phyloP scores from a whole-genome alignment of 2,888 invertebrate species.

The Helleia helle region DNA sequence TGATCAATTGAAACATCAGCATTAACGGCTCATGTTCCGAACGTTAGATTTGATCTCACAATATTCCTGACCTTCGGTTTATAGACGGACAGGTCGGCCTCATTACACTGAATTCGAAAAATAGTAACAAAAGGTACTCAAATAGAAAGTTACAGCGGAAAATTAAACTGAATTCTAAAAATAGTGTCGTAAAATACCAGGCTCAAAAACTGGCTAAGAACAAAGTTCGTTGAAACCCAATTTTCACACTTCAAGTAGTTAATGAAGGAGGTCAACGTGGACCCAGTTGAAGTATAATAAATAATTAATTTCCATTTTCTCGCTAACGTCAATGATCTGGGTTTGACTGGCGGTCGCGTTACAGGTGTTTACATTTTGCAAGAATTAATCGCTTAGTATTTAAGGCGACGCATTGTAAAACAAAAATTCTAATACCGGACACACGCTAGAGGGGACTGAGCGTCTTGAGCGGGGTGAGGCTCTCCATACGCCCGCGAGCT shows the following conservation, averaged over 20 bases:
- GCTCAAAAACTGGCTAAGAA: neutral
- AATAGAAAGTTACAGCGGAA: neutral
- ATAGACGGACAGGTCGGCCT: too few relatives aligned
- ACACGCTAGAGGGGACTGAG: too few relatives aligned
- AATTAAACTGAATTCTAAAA: neutral
- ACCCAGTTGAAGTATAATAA: neutral
- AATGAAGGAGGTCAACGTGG: conserved; percentile 2
- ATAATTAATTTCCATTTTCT: neutral
- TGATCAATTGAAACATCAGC: too few relatives aligned
- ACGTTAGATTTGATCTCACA: too few relatives aligned
- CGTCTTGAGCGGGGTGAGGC: too few relatives aligned
- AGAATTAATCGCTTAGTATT: too few relatives aligned
- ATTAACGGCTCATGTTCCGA: too few relatives aligned
- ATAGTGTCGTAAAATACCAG: neutral
- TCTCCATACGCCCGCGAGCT: too few relatives aligned
- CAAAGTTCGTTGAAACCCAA: neutral
- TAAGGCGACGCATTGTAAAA: too few relatives aligned
- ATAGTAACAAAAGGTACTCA: neutral
- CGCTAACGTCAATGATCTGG: neutral
- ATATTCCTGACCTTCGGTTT: too few relatives aligned
- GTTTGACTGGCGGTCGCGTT: neutral
- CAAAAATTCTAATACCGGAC: too few relatives aligned
- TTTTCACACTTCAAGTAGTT: conserved; percentile 3
- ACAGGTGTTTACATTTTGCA: neutral
- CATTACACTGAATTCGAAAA: conserved; percentile 1